Evolutionary conservation across 2,888 invertebrate species (phyloP), one percentile per base, ranked within the genome.

Genomic region (Hydroisotoma schaefferi): DNA sequence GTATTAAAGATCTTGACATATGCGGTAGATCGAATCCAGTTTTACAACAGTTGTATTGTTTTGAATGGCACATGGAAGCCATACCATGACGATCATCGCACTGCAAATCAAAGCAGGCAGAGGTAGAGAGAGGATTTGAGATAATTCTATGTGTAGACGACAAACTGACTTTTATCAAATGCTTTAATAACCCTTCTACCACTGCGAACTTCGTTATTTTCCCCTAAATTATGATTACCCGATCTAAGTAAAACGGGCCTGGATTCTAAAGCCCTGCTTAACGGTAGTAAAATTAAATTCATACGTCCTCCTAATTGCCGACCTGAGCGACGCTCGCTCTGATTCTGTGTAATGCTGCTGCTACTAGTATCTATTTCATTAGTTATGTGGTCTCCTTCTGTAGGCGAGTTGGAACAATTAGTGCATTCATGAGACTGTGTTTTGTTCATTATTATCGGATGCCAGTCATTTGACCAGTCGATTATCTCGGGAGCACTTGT

Each of bases 401-500:
- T 18, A 12, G 46, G 5, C 5, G 8, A 2, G 4, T 4, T 15
- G 10, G 28, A 37, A 23, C 51, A 53, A n/a, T 53, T 53, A 3
- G 15, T 2, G 25, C 53, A 38, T 25, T 27, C 6, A 22, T 37
- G 15, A 4, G 5, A 20, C 6, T 26, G n/a, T 20, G 33, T 37
- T 12, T 10, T 38, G 26, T 53, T 53, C 53, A 38, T 25, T 10
- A 53, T 53, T 2, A 53, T 53, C 15, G 53, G 53, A 2, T 53
- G 53, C 53, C 53, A 53, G 40, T 53, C 53, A 40, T 53, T 53
- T n/a, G 53, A 40, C 53, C 53, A 53, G 43, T 38, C 38, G 4
- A 52, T 37, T 4, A 52, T 8, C 15, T 27, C 29, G 3, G 8
- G 18, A 6, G 43, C 18, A 18, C 18, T 43, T 8, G 18, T 26